Conservation (phyloP, 2,797 vertebrate species). For the Spatula clypeata region DNA sequence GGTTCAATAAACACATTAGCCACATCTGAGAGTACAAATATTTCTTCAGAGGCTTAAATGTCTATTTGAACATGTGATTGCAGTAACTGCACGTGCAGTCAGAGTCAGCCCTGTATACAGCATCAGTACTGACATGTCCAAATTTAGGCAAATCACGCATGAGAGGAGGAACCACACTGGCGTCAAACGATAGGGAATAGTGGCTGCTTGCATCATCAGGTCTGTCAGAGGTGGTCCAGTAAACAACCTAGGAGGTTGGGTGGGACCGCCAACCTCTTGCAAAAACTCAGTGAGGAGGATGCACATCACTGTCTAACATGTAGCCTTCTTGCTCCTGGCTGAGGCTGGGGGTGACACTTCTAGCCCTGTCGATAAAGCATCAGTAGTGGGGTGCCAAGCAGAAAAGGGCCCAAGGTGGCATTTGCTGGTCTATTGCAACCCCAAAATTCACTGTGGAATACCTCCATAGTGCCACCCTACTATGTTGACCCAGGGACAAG, state of each 20-base stretch:
- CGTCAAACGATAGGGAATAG: not conserved
- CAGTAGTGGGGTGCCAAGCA: accelerated
- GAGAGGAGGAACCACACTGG: accelerated
- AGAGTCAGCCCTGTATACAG: not conserved
- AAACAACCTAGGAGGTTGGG: not conserved
- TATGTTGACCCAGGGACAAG: not conserved
- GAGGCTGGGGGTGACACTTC: not conserved
- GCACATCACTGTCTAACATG: accelerated
- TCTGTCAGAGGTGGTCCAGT: not conserved
- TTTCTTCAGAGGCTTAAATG: constrained; percentile 74
- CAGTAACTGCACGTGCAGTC: not conserved
- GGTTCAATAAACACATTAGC: constrained; percentile 72
- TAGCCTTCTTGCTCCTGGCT: accelerated
- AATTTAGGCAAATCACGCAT: not conserved
- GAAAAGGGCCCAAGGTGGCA: accelerated
- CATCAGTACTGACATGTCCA: not conserved
- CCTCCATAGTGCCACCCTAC: not conserved
- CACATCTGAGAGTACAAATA: constrained; percentile 68
- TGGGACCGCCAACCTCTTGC: not conserved
- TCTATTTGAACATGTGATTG: constrained; percentile 57
- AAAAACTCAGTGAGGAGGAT: accelerated
- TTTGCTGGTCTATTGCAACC: not conserved
- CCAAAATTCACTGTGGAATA: not conserved
- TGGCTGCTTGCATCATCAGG: accelerated
- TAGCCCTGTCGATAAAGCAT: not conserved